Conservation (phyloP, 1,140 invertebrate genomes). For the Linepithema humile region DNA sequence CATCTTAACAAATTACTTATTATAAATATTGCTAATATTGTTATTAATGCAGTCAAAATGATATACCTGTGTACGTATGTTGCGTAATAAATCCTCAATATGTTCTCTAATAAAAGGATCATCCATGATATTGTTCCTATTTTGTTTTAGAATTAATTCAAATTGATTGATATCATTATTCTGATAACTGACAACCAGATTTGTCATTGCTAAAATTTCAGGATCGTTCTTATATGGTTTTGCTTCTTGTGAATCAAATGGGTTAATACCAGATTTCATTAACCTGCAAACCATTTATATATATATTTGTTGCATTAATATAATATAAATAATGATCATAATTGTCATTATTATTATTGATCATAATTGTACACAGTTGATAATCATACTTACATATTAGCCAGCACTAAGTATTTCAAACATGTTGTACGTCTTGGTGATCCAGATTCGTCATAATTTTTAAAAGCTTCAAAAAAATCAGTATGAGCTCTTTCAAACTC, state of each 20-base stretch:
- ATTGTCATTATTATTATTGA: constrained; percentile 19
- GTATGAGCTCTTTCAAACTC: constrained; percentile 99
- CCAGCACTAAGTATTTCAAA: constrained; percentile 98
- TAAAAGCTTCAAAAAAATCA: constrained; percentile 99
- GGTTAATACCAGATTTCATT: constrained; percentile 99
- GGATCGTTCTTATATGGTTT: constrained; percentile 99
- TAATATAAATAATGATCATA: constrained; percentile 37
- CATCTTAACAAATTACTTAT: background rate
- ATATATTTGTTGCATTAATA: background rate
- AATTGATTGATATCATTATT: constrained; percentile 99
- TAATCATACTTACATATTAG: constrained; percentile 93
- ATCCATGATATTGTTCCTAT: constrained; percentile 99
- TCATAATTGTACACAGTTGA: constrained; percentile 12
- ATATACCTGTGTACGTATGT: constrained; percentile 95
- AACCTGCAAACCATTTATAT: constrained; percentile 87
- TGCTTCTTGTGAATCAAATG: constrained; percentile 99
- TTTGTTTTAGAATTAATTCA: constrained; percentile 97
- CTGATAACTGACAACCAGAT: constrained; percentile 99
- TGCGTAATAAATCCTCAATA: constrained; percentile 98
- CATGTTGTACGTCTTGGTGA: constrained; percentile 98
- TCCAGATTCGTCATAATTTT: constrained; percentile 99
- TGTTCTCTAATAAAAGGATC: constrained; percentile 99
- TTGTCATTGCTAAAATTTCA: constrained; percentile 99
- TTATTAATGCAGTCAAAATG: background rate
- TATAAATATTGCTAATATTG: background rate